Evolutionary conservation across 2,797 vertebrate genomes (phyloP).

Genomic region (Hypotaenidia okinawae): DNA sequence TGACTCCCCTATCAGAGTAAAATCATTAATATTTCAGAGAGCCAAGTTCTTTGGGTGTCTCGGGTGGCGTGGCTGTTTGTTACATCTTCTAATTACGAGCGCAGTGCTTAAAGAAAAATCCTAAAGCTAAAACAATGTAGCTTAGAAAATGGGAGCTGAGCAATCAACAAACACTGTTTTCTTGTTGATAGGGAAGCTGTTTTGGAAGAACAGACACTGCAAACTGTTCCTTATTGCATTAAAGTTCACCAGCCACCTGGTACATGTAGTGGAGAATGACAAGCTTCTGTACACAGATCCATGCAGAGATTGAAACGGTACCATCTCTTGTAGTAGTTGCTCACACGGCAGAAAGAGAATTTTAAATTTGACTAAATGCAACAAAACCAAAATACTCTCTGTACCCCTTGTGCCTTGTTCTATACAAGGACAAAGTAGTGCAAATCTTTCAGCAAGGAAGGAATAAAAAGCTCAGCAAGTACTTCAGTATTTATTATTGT

Average conservation of each 20-base stretch:
- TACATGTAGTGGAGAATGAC: not conserved
- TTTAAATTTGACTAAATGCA: not conserved
- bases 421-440: not conserved
- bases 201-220: constrained; percentile 42
- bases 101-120: not conserved
- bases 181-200: constrained; percentile 13
- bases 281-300: not conserved
- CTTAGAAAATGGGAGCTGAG: constrained; percentile 4
- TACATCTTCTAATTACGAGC: not conserved
- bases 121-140: not conserved
- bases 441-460: constrained; percentile 10
- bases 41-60: not conserved
- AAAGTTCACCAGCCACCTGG: constrained; percentile 32
- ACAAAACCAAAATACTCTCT: not conserved
- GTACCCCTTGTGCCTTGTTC: not conserved
- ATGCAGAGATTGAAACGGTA: not conserved
- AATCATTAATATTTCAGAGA: constrained; percentile 4
- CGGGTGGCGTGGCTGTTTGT: not conserved
- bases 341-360: not conserved
- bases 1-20: not conserved
- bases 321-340: not conserved
- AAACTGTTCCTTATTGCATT: constrained; percentile 27
- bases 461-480: constrained; percentile 8
- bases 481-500: constrained; percentile 4
- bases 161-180: constrained; percentile 25